Conservation (phyloP, 2,888 invertebrate species). For the Anoplius nigerrimus region DNA sequence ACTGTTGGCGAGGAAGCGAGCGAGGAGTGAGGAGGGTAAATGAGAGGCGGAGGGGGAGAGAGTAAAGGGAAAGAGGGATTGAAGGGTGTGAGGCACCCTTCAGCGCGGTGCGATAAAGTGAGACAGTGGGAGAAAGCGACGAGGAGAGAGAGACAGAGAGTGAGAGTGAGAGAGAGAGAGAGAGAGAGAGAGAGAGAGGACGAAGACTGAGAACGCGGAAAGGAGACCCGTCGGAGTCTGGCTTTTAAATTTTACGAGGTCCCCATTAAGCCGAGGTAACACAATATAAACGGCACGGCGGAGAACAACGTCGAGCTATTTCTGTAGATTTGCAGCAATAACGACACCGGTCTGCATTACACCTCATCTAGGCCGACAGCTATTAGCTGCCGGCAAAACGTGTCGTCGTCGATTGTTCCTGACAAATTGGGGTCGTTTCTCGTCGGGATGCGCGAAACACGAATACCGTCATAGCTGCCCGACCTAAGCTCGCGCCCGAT, state of each 20-base stretch:
- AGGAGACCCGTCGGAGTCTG: neutral
- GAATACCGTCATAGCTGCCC: too few relatives aligned
- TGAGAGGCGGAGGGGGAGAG: neutral
- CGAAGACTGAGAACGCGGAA: neutral
- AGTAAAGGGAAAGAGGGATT: neutral
- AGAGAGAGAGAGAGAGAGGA: neutral
- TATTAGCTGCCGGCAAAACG: too few relatives aligned
- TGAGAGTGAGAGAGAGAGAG: constrained; percentile 1
- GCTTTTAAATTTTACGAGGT: constrained; percentile 4
- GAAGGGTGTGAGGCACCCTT: neutral
- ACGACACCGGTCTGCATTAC: neutral
- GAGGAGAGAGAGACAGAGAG: neutral
- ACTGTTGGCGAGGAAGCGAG: neutral
- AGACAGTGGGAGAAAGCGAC: neutral
- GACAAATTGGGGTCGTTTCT: too few relatives aligned
- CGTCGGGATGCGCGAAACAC: too few relatives aligned
- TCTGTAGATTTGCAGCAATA: neutral
- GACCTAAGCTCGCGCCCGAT: too few relatives aligned
- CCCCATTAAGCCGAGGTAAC: neutral
- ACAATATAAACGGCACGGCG: too few relatives aligned
- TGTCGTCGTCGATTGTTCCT: too few relatives aligned
- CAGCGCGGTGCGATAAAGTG: neutral
- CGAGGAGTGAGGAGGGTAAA: neutral
- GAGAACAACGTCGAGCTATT: too few relatives aligned
- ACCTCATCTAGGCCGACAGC: neutral